Percentiles rank a stretch among this genome's conserved stretches.
phyloP scores from a whole-genome alignment of 2,888 invertebrate genomes.

The Chalcosyrphus nemorum region DNA sequence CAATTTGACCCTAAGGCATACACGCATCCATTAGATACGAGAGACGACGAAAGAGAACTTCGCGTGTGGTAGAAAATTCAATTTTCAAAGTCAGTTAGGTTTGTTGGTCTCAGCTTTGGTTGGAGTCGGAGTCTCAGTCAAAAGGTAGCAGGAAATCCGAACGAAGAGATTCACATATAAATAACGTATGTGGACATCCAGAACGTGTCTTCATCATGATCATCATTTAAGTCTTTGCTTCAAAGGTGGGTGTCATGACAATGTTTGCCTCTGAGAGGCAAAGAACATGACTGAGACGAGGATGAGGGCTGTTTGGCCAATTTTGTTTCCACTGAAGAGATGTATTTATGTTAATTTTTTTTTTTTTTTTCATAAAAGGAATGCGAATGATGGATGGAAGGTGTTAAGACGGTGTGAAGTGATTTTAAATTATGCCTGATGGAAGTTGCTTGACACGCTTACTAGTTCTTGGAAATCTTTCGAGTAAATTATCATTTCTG shows the following conservation, averaged over 20 bases:
- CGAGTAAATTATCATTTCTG: no score
- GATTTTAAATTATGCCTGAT: neutral
- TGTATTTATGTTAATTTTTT: constrained; percentile 66
- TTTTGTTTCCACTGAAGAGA: constrained; percentile 60
- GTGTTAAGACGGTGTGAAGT: neutral
- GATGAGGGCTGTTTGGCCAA: constrained; percentile 27
- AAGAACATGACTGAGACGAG: neutral
- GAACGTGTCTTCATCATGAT: constrained; percentile 61
- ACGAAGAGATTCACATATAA: constrained; percentile 60
- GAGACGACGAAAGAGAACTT: constrained; percentile 57
- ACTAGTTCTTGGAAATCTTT: no score
- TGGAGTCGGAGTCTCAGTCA: neutral
- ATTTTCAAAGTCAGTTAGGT: constrained; percentile 49
- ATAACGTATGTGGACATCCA: constrained; percentile 51
- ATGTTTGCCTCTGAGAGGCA: constrained; percentile 29
- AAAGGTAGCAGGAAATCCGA: constrained; percentile 37
- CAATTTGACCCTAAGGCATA: constrained; percentile 59
- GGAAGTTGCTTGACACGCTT: no score
- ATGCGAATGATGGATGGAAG: constrained; percentile 7
- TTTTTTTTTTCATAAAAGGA: constrained; percentile 11
- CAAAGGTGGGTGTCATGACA: constrained; percentile 41
- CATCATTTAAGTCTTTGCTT: constrained; percentile 34
- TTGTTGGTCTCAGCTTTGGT: neutral
- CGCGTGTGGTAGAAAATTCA: constrained; percentile 64
- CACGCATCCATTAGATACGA: neutral